phyloP scores from a whole-genome alignment of 2,113 vertebrate genomes.

The Micronycteris hirsuta region DNA sequence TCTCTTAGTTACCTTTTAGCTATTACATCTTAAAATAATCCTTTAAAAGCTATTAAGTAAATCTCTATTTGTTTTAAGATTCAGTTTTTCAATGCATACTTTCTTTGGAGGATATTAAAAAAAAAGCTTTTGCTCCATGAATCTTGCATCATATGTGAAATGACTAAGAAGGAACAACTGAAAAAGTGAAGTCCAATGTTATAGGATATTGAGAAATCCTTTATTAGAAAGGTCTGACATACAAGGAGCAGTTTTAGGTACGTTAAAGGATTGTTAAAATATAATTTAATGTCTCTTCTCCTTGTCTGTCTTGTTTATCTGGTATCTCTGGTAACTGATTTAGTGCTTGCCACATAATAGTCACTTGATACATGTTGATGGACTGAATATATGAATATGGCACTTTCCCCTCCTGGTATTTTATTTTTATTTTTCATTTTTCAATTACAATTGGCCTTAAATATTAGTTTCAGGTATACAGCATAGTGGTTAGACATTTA shows the following conservation, averaged over 20 bases:
- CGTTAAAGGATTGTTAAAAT: background rate
- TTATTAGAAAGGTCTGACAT: background rate
- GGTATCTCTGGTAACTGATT: background rate
- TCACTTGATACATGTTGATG: background rate
- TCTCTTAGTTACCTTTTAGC: background rate
- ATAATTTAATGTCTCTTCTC: background rate
- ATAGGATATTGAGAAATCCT: background rate
- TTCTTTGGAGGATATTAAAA: background rate
- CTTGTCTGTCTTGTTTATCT: background rate
- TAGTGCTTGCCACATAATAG: background rate
- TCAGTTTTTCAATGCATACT: background rate
- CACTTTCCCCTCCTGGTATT: background rate
- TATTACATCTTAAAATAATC: slow-evolving; percentile 5
- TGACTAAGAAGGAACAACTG: background rate
- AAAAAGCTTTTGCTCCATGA: background rate
- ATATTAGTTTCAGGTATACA: background rate
- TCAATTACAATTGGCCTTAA: background rate
- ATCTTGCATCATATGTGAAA: slow-evolving; percentile 13
- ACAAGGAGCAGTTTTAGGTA: background rate
- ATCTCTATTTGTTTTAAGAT: background rate
- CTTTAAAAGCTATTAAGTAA: background rate
- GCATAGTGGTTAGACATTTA: background rate
- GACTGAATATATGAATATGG: background rate
- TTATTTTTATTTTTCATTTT: background rate
- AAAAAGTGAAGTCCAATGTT: background rate